A percentile compares a stretch with the other conserved stretches of the same genome.
These are phyloP conservation scores for Trachemys scripta DNA, from an alignment of 2,113 vertebrate species.

Conservation along the genomic window DNA sequence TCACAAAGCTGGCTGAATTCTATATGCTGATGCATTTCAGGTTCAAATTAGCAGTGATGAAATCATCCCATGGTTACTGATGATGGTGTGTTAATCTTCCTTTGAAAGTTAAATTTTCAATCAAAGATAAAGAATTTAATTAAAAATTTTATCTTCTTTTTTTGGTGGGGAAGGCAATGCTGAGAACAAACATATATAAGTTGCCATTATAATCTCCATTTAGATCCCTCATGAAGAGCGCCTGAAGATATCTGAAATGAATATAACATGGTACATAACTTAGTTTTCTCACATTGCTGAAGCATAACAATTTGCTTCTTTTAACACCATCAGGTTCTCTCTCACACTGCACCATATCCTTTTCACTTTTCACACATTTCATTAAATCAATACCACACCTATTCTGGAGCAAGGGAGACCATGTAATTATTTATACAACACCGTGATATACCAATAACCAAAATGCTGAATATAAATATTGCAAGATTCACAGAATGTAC, in stretches of 20 bases:
- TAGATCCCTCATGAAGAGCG: conserved; percentile 32
- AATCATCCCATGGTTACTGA: conserved; percentile 74
- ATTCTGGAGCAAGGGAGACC: neutral
- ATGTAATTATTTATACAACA: neutral
- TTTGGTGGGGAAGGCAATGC: conserved; percentile 16
- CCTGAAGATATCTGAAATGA: conserved; percentile 52
- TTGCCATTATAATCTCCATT: conserved; percentile 45
- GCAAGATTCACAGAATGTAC: accelerated
- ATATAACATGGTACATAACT: neutral
- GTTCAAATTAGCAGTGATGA: conserved; percentile 77
- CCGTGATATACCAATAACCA: neutral
- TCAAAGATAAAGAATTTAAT: conserved; percentile 80
- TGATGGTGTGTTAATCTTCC: conserved; percentile 69
- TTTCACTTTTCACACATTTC: neutral
- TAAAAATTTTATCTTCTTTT: conserved; percentile 75
- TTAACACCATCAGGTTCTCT: neutral
- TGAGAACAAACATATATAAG: conserved; percentile 54
- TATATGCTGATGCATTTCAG: conserved; percentile 69
- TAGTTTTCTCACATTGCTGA: neutral
- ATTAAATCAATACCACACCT: neutral
- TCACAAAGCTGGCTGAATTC: conserved; percentile 70
- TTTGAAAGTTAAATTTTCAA: conserved; percentile 75
- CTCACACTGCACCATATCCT: neutral
- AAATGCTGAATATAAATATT: neutral
- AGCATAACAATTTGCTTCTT: neutral